Conservation (phyloP, 2,797 vertebrate genomes). For the Bradypodion pumilum region DNA sequence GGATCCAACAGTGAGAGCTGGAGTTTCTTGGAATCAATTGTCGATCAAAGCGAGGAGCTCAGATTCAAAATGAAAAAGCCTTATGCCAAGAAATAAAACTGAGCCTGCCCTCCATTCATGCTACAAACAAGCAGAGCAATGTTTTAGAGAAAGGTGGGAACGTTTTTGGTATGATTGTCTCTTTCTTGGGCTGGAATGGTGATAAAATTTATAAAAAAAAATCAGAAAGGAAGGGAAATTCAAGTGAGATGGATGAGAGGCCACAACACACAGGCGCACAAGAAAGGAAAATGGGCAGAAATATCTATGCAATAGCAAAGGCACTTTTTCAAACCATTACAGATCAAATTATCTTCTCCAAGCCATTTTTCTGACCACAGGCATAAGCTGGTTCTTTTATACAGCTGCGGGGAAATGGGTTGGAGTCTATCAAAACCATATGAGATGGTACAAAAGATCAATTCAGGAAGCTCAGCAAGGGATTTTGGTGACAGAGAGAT, state of each 20-base stretch:
- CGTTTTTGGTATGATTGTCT: constrained; percentile 13
- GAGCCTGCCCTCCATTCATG: constrained; percentile 14
- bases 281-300: constrained; percentile 27
- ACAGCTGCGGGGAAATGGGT: constrained; percentile 41
- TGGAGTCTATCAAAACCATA: constrained; percentile 38
- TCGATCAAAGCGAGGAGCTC: constrained; percentile 53
- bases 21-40: constrained; percentile 58
- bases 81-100: constrained; percentile 36
- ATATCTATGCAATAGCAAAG: neutral
- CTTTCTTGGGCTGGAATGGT: neutral
- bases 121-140: constrained; percentile 13
- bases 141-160: constrained; percentile 22
- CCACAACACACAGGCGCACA: neutral
- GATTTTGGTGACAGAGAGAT: neutral
- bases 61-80: constrained; percentile 59
- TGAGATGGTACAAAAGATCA: constrained; percentile 40
- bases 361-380: constrained; percentile 34
- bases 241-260: constrained; percentile 3
- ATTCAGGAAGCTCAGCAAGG: constrained; percentile 6
- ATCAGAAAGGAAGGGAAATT: neutral
- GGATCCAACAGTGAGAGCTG: constrained; percentile 47
- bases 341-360: constrained; percentile 38
- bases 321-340: constrained; percentile 45
- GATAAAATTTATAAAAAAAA: neutral
- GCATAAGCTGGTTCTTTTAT: constrained; percentile 31